Evolutionary conservation across 2,113 vertebrate species (phyloP), one percentile per base, ranked within the genome.

Genomic region (Petrocephalus microphthalmus): DNA sequence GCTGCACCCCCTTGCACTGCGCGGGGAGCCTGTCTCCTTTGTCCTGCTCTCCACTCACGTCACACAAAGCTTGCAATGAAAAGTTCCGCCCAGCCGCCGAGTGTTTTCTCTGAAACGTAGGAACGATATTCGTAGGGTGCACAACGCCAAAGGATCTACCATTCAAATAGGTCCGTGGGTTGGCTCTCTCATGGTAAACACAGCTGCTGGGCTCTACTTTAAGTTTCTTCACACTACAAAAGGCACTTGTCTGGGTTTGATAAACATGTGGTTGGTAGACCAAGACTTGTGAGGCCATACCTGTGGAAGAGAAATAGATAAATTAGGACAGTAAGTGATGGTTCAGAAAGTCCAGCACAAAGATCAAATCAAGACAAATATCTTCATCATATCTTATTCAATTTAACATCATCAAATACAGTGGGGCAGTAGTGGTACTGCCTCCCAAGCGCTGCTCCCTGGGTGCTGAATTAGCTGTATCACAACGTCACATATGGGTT

Each of bases 281-380:
- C 97, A 99, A 98, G 95, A 99, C 98, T 97, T 99, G 98, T 99
- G 98, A 99, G 97, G 98, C 98, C 98, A 99, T 99, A 99, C 98
- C 98, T 99, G 93, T 1, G 82, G 60, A 90, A 83, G 53, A 89
- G 13, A 82, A 88, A 91, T 51, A 47, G 0, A 88, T 88, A 1
- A 82, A 56, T 51, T 56, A n/a, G 1, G 0, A 90, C 22, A 29
- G 22, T 7, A 45, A 82, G 22, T n/a, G 17, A 78, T 22, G 4
- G 29, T 17, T 13, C 45, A 51, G 17, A 29, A 37, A 64, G 8
- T 45, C 42, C n/a, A 20, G 5, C 37, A 64, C 7, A 47, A 11
- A 33, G 19, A 13, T 19, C 45, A n/a, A n/a, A 45, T 67, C 71
- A 37, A 78, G 33, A 42, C 71, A 64, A 11, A 64, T 37, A 13